These are phyloP conservation scores for Sylvia borin DNA, from an alignment of 2,797 vertebrate species.

Conservation along the genomic window DNA sequence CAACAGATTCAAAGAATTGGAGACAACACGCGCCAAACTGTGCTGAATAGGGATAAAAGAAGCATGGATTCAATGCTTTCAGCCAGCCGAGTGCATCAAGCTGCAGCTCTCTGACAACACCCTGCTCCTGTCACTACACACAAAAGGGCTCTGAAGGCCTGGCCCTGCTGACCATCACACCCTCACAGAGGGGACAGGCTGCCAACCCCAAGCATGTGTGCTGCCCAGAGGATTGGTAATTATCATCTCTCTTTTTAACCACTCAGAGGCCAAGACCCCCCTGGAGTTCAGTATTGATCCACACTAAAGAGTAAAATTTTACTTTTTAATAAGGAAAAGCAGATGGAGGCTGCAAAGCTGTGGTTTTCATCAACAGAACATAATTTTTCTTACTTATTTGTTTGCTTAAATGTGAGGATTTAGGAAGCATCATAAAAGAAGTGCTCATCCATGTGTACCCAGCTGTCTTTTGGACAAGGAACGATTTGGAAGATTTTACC, in stretches of 20 bases:
- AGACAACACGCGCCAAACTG: not conserved
- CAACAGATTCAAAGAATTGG: not conserved
- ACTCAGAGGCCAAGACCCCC: not conserved
- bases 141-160: not conserved
- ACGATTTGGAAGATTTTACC: not conserved
- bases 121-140: not conserved
- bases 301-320: not conserved
- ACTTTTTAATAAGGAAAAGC: not conserved
- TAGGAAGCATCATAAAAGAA: not conserved
- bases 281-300: not conserved
- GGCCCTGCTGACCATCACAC: not conserved
- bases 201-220: not conserved
- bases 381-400: not conserved
- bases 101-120: not conserved
- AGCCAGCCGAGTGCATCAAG: not conserved
- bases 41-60: constrained; percentile 22
- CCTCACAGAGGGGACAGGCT: not conserved
- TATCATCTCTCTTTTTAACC: not conserved
- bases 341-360: not conserved
- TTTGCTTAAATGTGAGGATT: not conserved
- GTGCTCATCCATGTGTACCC: not conserved
- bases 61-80: not conserved
- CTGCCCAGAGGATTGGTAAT: not conserved
- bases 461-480: not conserved
- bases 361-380: not conserved